Base-by-base conservation (phyloP, 2,113 vertebrate species). In the Callospermophilus lateralis region DNA sequence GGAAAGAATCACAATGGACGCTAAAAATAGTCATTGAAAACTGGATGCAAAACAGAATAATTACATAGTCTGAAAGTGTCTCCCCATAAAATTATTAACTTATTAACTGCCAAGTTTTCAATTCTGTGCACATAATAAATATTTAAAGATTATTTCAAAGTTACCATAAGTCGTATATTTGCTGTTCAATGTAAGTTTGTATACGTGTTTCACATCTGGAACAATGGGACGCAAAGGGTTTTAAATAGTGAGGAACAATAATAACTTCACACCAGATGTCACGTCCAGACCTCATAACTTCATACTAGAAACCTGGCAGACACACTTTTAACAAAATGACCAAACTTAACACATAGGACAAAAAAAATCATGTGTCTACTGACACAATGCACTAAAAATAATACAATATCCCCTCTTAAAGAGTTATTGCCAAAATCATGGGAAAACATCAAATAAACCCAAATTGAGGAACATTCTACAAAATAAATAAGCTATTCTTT, bases 211-310 rank as follows among this genome's bases (percentile, higher is more conserved):
- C 61, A 63, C 61, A 63, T 63, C 61, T 26, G 24, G 24, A 28
- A 63, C 1, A 0, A 63, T 28, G 61, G 61, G 8, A 63, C 61
- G 24, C 55, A 58, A 24, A 58, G 61, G 61, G 9, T 63, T 63
- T 37, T 74, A 94, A 89, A 84, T 45, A 68, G 34, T 77, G 53
- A 90, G 24, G 28, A 67, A 93, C 95, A 85, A 84, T 8, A 90
- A 3, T 61, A 91, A 87, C 48, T 30, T n/a, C 17, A 80, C 4
- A 84, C 13, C 48, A 51, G 48, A 11, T 51, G 12, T 51, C 12
- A 51, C 12, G 12, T 51, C 48, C 12, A 51, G 48, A 51, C 48
- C 48, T 51, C 12, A 4, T 61, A 91, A 87, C 39, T 30, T n/a
- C 17, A 80, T 5, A 84, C 13, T 77, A 45, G 67, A 90, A 87